Evolutionary conservation across 2,888 invertebrate species (phyloP).

Genomic region (Diachrysia chrysitis): DNA sequence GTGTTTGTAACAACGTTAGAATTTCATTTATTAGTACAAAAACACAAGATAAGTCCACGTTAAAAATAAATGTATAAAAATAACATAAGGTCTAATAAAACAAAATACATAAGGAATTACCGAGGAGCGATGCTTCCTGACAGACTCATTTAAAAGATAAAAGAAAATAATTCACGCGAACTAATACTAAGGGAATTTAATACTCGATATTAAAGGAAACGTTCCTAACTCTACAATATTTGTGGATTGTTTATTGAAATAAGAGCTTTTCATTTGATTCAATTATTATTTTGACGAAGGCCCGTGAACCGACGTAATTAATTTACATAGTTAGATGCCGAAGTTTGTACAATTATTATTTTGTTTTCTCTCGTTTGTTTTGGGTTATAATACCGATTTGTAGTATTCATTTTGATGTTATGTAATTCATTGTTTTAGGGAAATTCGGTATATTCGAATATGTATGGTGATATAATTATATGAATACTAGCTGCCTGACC

Average conservation of each 20-base stretch:
- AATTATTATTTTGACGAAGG: conserved; percentile 51
- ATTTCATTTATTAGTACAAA: no score
- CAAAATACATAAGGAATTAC: neutral
- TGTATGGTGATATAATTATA: no score
- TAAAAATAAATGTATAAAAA: no score
- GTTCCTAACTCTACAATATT: conserved; percentile 34
- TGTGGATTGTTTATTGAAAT: conserved; percentile 56
- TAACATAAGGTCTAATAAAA: neutral
- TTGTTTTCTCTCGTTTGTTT: conserved; percentile 38
- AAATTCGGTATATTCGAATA: neutral
- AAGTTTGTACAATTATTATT: conserved; percentile 48
- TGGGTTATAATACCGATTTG: conserved; percentile 20
- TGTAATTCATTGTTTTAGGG: conserved; percentile 15
- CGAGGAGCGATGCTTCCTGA: neutral
- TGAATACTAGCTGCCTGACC: no score
- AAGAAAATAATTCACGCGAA: conserved; percentile 4
- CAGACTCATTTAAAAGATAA: conserved; percentile 3
- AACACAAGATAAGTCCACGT: no score
- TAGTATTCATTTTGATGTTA: conserved; percentile 3
- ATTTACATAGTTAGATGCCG: conserved; percentile 52
- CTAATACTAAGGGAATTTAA: conserved; percentile 10
- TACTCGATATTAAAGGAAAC: conserved; percentile 20
- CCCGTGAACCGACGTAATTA: conserved; percentile 46
- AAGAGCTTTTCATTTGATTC: conserved; percentile 58
- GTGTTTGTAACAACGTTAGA: no score